Evolutionary conservation across 1,140 invertebrate genomes (phyloP), one percentile per base, ranked within the genome.

Genomic region (Hyles vespertilio): DNA sequence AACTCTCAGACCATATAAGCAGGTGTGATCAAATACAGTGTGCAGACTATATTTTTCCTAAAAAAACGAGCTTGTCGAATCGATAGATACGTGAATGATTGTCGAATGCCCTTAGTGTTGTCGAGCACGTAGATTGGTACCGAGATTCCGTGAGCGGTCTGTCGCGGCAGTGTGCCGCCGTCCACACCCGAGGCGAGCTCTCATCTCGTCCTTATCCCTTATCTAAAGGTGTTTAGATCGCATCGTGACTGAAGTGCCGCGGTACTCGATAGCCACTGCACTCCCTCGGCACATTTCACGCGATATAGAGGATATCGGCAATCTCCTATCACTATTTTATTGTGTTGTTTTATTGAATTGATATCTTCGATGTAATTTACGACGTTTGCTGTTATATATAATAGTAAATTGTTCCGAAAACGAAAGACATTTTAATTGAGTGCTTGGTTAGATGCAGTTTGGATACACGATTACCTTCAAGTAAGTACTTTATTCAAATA

Each of bases 201-300:
- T 71, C 72, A 69, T 77, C 66, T 70, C 59, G 62, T 62, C 71
- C 70, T 78, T 74, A 78, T 78, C 72, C 71, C 69, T 77, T 86
- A 84, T 84, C 80, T 67, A 46, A 7, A 67, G 62, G 63, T 48
- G 61, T 36, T 57, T 67, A 74, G 66, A 76, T 62, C 51, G 59
- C 69, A 76, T 77, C 74, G 74, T 80, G 76, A 77, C 77, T 76
- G 32, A 55, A 63, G 58, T 55, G 63, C 58, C 51, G 53, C 59
- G 58, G 22, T 22, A 22, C 22, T 22, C 22, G 22, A 22, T 22
- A 22, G 22, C 22, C 22, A 53, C 56, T 67, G 56, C 60, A 63
- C 47, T 55, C 40, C 62, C 56, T 59, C 63, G 69, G 59, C 61
- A 46, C 50, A 49, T 34, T 58, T 51, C 44, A 67, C 57, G 61